Conservation (phyloP, 2,888 invertebrate genomes). For the Ecdyonurus torrentis region DNA sequence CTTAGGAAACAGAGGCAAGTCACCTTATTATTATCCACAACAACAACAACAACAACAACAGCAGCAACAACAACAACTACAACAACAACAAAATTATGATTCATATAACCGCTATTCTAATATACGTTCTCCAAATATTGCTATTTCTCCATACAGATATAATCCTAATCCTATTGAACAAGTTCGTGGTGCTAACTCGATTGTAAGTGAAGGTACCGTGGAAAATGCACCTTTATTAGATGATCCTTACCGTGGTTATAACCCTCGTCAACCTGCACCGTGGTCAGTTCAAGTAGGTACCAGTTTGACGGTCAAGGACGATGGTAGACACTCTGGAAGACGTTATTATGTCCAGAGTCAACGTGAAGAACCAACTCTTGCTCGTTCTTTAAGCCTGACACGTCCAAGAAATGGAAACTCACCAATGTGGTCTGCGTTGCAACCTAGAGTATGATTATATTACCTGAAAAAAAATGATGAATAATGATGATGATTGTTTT, state of each 20-base stretch:
- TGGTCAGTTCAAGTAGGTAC: conserved; percentile 15
- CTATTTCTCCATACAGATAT: background rate
- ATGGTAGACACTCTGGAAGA: conserved; percentile 10
- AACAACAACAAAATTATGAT: background rate
- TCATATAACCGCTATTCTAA: background rate
- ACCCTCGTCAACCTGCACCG: conserved; percentile 15
- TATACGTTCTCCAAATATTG: background rate
- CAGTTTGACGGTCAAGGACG: conserved; percentile 15
- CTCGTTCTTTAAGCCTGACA: background rate
- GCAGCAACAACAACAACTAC: background rate
- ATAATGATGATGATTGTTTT: too few relatives aligned
- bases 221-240: conserved; percentile 4
- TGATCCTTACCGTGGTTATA: conserved; percentile 14
- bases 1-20: background rate
- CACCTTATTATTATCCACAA: background rate
- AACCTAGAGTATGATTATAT: background rate
- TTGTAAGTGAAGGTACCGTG: background rate
- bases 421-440: background rate
- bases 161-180: background rate
- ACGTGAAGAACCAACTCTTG: background rate
- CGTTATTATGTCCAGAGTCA: conserved; percentile 8
- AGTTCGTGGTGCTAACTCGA: background rate
- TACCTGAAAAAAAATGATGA: too few relatives aligned
- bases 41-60: background rate
- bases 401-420: background rate